Evolutionary conservation across 2,888 invertebrate species (phyloP).

Genomic region (Cheilosia grossa): DNA sequence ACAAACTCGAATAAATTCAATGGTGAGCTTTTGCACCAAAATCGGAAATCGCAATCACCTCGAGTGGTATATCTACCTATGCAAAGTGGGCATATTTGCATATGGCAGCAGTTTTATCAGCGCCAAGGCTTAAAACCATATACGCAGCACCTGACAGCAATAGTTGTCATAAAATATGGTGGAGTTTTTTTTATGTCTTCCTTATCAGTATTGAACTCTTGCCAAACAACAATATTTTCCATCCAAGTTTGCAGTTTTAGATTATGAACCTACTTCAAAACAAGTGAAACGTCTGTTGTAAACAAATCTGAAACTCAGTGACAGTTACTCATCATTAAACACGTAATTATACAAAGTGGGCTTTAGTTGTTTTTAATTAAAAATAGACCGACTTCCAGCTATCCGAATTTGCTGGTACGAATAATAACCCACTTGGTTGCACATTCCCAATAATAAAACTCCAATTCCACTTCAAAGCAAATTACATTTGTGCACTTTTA

Average conservation of each 20-base stretch:
- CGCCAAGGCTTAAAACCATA: slow-evolving; percentile 1
- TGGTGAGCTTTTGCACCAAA: neutral
- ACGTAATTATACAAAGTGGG: neutral
- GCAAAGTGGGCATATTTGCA: neutral
- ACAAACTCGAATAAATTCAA: neutral
- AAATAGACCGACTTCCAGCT: no score
- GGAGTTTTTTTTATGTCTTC: neutral
- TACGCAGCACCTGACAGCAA: neutral
- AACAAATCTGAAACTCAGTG: neutral
- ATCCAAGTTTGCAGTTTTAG: neutral
- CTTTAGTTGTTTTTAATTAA: no score
- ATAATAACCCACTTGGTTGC: no score
- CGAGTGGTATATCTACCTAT: neutral
- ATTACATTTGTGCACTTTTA: slow-evolving; percentile 12
- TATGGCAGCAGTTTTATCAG: neutral
- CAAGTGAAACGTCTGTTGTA: neutral
- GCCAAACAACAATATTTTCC: neutral
- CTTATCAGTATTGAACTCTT: slow-evolving; percentile 2
- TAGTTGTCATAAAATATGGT: neutral
- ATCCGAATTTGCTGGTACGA: no score
- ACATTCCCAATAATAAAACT: slow-evolving; percentile 1
- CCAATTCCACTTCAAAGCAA: slow-evolving; percentile 5
- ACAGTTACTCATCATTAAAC: neutral
- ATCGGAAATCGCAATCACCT: neutral
- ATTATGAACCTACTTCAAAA: neutral